phyloP scores from a whole-genome alignment of 2,113 vertebrate genomes.

The Leucosticte australis region DNA sequence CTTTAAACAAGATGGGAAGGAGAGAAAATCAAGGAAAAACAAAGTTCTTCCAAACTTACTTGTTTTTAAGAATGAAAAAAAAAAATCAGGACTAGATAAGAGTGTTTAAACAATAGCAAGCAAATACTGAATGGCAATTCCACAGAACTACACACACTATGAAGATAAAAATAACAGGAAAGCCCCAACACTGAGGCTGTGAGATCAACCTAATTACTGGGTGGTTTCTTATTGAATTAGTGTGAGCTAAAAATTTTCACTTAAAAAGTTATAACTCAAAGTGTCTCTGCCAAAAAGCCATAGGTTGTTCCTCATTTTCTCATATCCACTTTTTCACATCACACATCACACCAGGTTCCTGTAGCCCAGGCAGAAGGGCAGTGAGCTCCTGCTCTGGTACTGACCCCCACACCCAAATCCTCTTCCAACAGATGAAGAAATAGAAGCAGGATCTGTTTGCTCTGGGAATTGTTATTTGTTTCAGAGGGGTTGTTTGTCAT shows the following conservation, averaged over 20 bases:
- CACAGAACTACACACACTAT: neutral
- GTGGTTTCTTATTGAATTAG: neutral
- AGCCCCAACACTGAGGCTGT: rapidly evolving
- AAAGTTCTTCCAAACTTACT: neutral
- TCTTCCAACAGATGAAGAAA: neutral
- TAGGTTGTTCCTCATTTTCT: rapidly evolving
- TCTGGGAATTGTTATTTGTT: neutral
- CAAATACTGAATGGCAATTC: neutral
- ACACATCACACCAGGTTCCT: rapidly evolving
- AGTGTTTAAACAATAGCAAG: rapidly evolving
- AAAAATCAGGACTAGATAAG: neutral
- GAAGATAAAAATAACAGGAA: neutral
- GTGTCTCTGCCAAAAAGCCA: neutral
- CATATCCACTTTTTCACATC: neutral
- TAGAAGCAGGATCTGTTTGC: neutral
- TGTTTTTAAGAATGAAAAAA: neutral
- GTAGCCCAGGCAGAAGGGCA: neutral
- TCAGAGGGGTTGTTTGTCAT: neutral
- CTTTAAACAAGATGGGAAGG: neutral
- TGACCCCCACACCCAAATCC: neutral
- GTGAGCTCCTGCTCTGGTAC: neutral
- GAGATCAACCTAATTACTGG: neutral
- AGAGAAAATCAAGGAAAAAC: neutral
- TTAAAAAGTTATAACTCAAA: neutral
- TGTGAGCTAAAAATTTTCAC: neutral